These are phyloP conservation scores for Macaria liturata DNA, from an alignment of 2,888 invertebrate genomes.

Conservation along the genomic window DNA sequence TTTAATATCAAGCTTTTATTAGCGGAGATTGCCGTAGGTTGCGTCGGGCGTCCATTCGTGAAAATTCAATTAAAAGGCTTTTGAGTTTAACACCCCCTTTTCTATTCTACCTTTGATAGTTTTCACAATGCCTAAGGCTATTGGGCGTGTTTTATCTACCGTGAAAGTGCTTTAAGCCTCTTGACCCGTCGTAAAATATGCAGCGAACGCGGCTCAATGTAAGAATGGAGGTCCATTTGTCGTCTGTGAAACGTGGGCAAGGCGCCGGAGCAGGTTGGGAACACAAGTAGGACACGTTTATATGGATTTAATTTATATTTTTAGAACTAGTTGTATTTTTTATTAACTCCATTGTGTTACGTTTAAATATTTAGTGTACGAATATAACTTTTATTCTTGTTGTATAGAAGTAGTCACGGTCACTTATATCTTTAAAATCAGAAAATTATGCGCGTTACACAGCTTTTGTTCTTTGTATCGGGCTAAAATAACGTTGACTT, in stretches of 20 bases:
- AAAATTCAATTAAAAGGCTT: conserved; percentile 14
- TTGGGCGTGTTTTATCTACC: conserved; percentile 44
- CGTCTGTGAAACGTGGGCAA: conserved; percentile 29
- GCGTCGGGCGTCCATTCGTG: background rate
- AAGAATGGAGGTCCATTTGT: conserved; percentile 48
- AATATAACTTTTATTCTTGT: too few species aligned
- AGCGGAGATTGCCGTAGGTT: background rate
- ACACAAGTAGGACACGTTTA: too few species aligned
- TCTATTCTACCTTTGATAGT: conserved; percentile 34
- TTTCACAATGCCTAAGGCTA: conserved; percentile 33
- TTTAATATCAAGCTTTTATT: conserved; percentile 5
- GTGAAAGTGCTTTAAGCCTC: conserved; percentile 49
- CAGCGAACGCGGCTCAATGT: conserved; percentile 39
- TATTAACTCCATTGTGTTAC: too few species aligned
- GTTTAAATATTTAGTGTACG: too few species aligned
- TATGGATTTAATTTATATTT: too few species aligned
- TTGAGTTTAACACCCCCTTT: conserved; percentile 32
- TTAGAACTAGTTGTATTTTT: too few species aligned
- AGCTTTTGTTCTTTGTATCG: too few species aligned
- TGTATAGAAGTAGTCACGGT: too few species aligned
- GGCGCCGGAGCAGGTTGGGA: background rate
- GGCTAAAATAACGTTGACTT: too few species aligned
- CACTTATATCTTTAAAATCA: too few species aligned
- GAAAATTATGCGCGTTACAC: too few species aligned
- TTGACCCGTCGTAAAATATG: conserved; percentile 54